These are phyloP conservation scores for Suricata suricatta DNA, from an alignment of 2,113 vertebrate genomes.

Conservation along the genomic window DNA sequence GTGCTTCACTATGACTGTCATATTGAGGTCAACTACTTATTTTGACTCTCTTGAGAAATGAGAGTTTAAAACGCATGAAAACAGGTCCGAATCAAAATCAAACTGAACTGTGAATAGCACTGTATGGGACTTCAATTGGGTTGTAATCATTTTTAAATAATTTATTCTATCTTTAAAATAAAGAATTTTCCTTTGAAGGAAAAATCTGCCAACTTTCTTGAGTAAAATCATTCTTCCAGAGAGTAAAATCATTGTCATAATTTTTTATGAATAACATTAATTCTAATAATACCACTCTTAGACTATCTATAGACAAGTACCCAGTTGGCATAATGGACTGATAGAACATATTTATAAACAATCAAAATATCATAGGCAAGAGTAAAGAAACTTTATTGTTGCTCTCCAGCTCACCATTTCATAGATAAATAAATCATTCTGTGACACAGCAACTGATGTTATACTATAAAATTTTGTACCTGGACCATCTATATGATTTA, in stretches of 20 bases:
- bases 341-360: constrained; percentile 26
- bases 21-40: constrained; percentile 27
- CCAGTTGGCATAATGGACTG: not conserved
- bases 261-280: constrained; percentile 37
- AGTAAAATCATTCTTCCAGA: constrained; percentile 43
- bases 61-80: constrained; percentile 5
- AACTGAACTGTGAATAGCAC: not conserved
- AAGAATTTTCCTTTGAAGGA: constrained; percentile 20
- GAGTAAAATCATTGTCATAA: not conserved
- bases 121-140: not conserved
- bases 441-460: constrained; percentile 2
- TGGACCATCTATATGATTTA: not conserved
- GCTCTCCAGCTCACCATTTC: not conserved
- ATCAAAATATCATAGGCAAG: constrained; percentile 9
- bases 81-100: constrained; percentile 35
- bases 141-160: constrained; percentile 6
- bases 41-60: constrained; percentile 44
- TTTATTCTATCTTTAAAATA: constrained; percentile 20
- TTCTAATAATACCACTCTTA: not conserved
- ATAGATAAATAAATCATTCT: constrained; percentile 17
- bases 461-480: constrained; percentile 2
- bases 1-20: constrained; percentile 1
- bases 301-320: not conserved
- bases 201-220: constrained; percentile 11
- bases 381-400: constrained; percentile 41